Conservation (phyloP, 2,888 invertebrate species). For the Sphecodes monilicornis region DNA sequence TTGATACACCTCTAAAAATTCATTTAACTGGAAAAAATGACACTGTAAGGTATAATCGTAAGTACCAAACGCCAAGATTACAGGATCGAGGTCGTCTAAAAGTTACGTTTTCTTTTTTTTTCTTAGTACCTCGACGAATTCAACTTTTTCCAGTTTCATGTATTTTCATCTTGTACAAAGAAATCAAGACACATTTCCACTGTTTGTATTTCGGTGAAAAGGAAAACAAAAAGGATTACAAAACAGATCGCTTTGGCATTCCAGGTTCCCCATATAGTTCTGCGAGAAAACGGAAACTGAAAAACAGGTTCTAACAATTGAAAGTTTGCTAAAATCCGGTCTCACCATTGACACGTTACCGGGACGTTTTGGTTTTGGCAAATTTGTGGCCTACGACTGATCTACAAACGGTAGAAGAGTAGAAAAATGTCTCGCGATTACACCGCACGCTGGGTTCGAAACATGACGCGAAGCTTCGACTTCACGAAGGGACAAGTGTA, state of each 20-base stretch:
- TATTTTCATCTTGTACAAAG: slow-evolving; percentile 14
- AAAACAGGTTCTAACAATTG: slow-evolving; percentile 5
- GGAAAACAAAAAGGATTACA: not conserved
- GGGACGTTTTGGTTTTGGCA: slow-evolving; percentile 33
- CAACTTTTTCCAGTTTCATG: not conserved
- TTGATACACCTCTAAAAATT: not conserved
- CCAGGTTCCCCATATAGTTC: not conserved
- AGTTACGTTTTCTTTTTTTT: not conserved
- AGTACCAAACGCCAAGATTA: not conserved
- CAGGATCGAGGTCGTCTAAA: not conserved
- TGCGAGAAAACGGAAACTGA: not conserved
- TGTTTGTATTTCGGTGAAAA: not conserved
- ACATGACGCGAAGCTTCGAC: slow-evolving; percentile 31
- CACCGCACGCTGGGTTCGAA: slow-evolving; percentile 32
- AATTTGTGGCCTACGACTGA: slow-evolving; percentile 34
- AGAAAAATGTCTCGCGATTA: slow-evolving; percentile 61
- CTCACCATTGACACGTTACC: not conserved
- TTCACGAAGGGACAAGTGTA: slow-evolving; percentile 52
- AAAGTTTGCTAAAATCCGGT: slow-evolving; percentile 5
- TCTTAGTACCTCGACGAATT: not conserved
- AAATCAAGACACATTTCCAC: slow-evolving; percentile 3
- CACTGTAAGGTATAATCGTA: not conserved
- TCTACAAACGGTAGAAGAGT: slow-evolving; percentile 70
- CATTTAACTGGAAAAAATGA: not conserved
- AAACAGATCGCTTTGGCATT: not conserved